Base-by-base conservation (phyloP, 2,888 invertebrate species). In the Lampropteryx suffumata region DNA sequence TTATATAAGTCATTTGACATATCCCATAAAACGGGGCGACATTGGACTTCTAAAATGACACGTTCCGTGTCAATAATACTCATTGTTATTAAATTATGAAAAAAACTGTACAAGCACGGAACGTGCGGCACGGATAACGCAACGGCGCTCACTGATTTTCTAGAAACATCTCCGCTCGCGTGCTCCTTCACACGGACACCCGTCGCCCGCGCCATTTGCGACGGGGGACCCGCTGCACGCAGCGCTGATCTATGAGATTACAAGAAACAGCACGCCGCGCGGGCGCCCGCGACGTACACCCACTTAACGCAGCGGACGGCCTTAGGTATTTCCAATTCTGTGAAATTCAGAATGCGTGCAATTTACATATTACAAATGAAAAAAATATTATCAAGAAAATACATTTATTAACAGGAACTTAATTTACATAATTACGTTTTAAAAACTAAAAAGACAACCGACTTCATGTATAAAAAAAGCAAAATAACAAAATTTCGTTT, bases 41-140 rank as follows among this genome's bases (percentile, higher is more conserved):
- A 28, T 17, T 45, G 53, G 9, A 54, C 53, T 45, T 49, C 48
- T 9, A 45, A 32, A 42, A 49, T 54, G n/a, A 54, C 46, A 37
- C 54, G 54, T 42, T 54, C 54, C 13, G 49, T 54, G 30, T 54
- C 54, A 21, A 21, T 21, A 21, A 3, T 5, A 21, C 21, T 21
- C 21, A 21, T 21, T 2, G 2, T 21, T 21, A 21, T 21, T 5
- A 21, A 21, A 2, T 21, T 21, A n/a, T n/a, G n/a, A n/a, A n/a
- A n/a, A n/a, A n/a, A 5, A 21, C 5, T 21, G 21, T 21, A 21
- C 21, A 37, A 54, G 42, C 42, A 42, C 32, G 42, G 30, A 17
- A 13, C 42, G 42, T 42, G 42, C 42, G 42, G 14, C 33, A 33
- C 33, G 33, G 33, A 33, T 33, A 33, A 33, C 33, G 33, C 33